Percentiles rank a stretch among this genome's conserved stretches.
Evolutionary conservation across 92 coral and sea anemone genomes (phyloP).

Genomic region (Epizoanthus illoricatus): DNA sequence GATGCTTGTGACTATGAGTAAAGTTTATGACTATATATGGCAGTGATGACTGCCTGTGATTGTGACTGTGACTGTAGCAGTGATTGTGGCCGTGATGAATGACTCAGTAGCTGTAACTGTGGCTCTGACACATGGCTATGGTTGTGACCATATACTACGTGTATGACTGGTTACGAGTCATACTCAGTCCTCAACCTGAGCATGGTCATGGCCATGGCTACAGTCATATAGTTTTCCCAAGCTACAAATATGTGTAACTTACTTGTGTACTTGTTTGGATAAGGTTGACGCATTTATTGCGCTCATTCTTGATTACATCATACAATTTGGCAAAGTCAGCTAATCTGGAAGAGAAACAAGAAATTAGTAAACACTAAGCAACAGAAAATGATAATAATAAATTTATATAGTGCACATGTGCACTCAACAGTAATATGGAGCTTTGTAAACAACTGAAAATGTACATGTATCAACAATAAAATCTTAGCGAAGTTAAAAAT

Average conservation of each 20-base stretch:
- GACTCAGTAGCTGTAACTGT: background rate
- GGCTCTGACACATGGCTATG: background rate
- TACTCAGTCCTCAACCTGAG: background rate
- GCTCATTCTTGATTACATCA: constrained; percentile 97
- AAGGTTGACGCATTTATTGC: constrained; percentile 96
- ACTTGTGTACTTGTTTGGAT: constrained; percentile 99
- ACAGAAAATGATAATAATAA: background rate
- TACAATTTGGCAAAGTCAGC: constrained; percentile 97
- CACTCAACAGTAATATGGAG: too few relatives aligned
- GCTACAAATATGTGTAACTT: background rate
- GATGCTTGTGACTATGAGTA: too few relatives aligned
- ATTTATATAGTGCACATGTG: background rate
- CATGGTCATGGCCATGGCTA: background rate
- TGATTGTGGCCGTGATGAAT: too few relatives aligned
- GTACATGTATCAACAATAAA: background rate
- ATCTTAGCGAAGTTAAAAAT: too few relatives aligned
- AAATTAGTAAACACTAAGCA: background rate
- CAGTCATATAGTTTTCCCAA: background rate
- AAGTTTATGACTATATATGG: too few relatives aligned
- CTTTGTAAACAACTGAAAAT: background rate
- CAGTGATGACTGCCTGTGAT: too few relatives aligned
- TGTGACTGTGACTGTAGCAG: too few relatives aligned
- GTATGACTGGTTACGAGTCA: background rate
- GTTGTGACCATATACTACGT: background rate
- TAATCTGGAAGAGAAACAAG: constrained; percentile 53